Evolutionary conservation across 2,113 vertebrate species (phyloP).

Genomic region (Apeltes quadracus): DNA sequence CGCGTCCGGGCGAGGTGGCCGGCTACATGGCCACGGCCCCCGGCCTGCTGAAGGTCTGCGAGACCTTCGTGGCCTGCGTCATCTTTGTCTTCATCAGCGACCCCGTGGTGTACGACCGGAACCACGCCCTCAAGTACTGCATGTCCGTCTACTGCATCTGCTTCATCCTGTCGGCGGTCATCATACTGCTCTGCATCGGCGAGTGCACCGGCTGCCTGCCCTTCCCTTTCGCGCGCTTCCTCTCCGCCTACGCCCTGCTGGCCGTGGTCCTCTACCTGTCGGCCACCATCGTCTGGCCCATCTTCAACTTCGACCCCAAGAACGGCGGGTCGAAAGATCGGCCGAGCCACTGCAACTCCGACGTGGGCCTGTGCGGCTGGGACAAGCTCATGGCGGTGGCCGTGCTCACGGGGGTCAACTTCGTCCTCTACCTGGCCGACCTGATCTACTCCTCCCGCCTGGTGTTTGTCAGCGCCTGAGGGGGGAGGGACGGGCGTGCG

Average conservation of each 20-base stretch:
- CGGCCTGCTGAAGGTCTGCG: constrained; percentile 88
- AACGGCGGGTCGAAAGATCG: constrained; percentile 55
- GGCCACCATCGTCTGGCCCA: constrained; percentile 88
- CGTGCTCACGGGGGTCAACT: constrained; percentile 85
- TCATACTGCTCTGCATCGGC: constrained; percentile 86
- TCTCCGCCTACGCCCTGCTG: constrained; percentile 84
- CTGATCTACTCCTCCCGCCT: constrained; percentile 86
- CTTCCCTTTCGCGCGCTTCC: constrained; percentile 85
- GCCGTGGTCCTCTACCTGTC: constrained; percentile 85
- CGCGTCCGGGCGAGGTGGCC: constrained; percentile 84
- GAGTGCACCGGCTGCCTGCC: constrained; percentile 88
- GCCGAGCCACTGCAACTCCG: rapidly evolving
- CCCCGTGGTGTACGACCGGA: constrained; percentile 67
- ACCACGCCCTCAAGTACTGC: constrained; percentile 83
- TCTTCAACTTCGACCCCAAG: constrained; percentile 85
- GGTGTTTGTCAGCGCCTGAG: constrained; percentile 84
- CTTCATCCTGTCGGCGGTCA: constrained; percentile 86
- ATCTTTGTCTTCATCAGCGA: constrained; percentile 88
- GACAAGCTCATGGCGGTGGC: constrained; percentile 84
- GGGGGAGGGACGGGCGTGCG: neutral
- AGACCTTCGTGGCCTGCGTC: constrained; percentile 89
- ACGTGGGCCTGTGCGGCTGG: constrained; percentile 64
- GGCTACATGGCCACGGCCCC: constrained; percentile 93
- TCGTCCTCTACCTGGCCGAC: constrained; percentile 87
- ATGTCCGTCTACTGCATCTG: constrained; percentile 90